Conservation (phyloP, 2,888 invertebrate species). For the Suillia variegata region DNA sequence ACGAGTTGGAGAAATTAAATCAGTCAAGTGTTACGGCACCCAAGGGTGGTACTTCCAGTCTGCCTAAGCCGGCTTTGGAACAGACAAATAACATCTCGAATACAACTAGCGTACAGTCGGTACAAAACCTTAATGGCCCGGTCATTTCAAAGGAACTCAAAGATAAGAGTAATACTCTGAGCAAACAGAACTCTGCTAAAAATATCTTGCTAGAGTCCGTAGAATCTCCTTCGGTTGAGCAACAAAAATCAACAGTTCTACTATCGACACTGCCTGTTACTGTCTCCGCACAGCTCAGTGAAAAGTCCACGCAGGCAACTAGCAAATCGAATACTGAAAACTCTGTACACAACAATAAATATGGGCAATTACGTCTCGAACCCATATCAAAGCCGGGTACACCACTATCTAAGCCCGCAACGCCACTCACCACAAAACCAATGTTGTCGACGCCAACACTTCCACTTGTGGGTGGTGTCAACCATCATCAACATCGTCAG, state of each 20-base stretch:
- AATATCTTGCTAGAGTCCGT: constrained; percentile 30
- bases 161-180: constrained; percentile 59
- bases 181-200: constrained; percentile 60
- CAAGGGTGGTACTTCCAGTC: too few relatives aligned
- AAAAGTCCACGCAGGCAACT: too few relatives aligned
- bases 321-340: not conserved
- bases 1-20: constrained; percentile 52
- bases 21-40: constrained; percentile 27
- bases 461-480: constrained; percentile 4
- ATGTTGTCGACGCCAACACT: constrained; percentile 2
- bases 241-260: constrained; percentile 6
- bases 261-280: constrained; percentile 1
- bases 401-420: constrained; percentile 5
- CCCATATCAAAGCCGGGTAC: constrained; percentile 27
- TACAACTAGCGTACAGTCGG: not conserved
- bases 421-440: constrained; percentile 22
- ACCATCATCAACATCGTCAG: too few relatives aligned
- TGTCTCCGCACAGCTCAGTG: not conserved
- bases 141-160: constrained; percentile 55
- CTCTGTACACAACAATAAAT: constrained; percentile 10
- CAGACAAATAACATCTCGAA: constrained; percentile 22
- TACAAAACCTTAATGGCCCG: constrained; percentile 22
- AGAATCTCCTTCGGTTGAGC: not conserved
- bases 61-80: constrained; percentile 7
- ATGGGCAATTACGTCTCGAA: constrained; percentile 37